A percentile compares a stretch with the other conserved stretches of the same genome.
Conservation (phyloP, 2,888 invertebrate species). For the Mesodorylaimus sp. region DNA sequence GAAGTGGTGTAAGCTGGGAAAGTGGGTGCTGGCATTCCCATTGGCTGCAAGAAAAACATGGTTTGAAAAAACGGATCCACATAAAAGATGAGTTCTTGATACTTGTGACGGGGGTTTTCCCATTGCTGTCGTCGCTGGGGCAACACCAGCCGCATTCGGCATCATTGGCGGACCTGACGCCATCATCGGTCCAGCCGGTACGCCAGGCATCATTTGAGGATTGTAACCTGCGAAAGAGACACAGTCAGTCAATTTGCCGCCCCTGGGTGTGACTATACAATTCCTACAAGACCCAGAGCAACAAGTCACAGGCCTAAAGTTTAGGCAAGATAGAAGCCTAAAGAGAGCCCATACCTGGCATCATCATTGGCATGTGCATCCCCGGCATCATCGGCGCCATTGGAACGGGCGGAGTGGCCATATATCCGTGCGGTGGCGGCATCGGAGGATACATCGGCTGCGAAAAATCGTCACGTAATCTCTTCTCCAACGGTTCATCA, state of each 20-base stretch:
- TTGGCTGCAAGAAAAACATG: slow-evolving; percentile 15
- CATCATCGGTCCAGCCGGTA: slow-evolving; percentile 19
- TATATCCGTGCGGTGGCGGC: background rate
- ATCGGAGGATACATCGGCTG: slow-evolving; percentile 10
- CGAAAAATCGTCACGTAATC: background rate
- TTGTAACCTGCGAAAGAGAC: no score
- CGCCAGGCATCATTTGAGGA: no score
- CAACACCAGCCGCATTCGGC: slow-evolving; percentile 12
- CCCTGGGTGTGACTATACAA: no score
- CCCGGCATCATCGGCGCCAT: slow-evolving; percentile 9
- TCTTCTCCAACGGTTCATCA: slow-evolving; percentile 3
- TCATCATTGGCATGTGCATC: slow-evolving; percentile 9
- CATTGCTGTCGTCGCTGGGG: background rate
- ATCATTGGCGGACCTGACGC: slow-evolving; percentile 10
- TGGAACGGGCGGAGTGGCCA: slow-evolving; percentile 1
- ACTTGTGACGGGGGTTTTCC: background rate
- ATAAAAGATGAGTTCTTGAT: no score
- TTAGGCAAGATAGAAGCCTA: background rate
- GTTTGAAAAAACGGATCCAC: slow-evolving; percentile 16
- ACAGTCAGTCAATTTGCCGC: no score
- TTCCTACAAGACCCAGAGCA: slow-evolving; percentile 10
- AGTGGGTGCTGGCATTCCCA: slow-evolving; percentile 7
- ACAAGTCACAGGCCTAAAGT: slow-evolving; percentile 15
- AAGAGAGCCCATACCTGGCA: slow-evolving; percentile 2
- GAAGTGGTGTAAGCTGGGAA: background rate